Evolutionary conservation across 1,140 invertebrate species (phyloP), one percentile per base, ranked within the genome.

Genomic region (Megalopta genalis): DNA sequence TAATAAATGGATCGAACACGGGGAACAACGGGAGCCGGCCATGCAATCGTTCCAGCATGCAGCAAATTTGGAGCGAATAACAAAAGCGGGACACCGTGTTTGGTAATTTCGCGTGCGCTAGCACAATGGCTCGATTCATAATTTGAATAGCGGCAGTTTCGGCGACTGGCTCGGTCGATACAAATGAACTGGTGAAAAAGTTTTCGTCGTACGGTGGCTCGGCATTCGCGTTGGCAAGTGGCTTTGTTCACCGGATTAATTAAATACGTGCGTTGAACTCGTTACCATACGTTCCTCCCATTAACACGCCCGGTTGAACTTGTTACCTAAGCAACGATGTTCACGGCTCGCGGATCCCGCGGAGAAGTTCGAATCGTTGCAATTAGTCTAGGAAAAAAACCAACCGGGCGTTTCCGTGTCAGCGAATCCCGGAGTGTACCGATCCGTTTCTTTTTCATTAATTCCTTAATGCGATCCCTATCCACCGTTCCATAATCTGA

Each of bases 51-150:
- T 63, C 59, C 23, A 32, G 59, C 60, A n/a, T 67, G 69, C 32
- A 25, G 18, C 72, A 65, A 65, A 82, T 80, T 78, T 77, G 79
- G 54, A 84, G 85, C 88, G 88, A 89, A 90, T 90, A 90, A 90
- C 87, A 68, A 81, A 68, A 75, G 66, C 70, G 80, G 83, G 21
- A n/a, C 54, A 89, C 86, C 86, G 86, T 86, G 85, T 83, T 77
- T 66, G 78, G 74, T 80, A 75, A 76, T 80, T 78, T 79, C 77
- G 82, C 84, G 85, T 72, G 83, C 73, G 66, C 60, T 81, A 81
- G 68, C 66, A 82, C 82, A 80, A 65, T 49, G 65, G 65, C 86
- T 69, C 65, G 62, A 67, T 80, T 85, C 82, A 68, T 80, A 81
- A 84, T 86, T 86, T 67, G 69, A 65, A 73, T 25, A 18, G 5